Base-by-base conservation (phyloP, 2,888 invertebrate species). In the Conus canariensis region DNA sequence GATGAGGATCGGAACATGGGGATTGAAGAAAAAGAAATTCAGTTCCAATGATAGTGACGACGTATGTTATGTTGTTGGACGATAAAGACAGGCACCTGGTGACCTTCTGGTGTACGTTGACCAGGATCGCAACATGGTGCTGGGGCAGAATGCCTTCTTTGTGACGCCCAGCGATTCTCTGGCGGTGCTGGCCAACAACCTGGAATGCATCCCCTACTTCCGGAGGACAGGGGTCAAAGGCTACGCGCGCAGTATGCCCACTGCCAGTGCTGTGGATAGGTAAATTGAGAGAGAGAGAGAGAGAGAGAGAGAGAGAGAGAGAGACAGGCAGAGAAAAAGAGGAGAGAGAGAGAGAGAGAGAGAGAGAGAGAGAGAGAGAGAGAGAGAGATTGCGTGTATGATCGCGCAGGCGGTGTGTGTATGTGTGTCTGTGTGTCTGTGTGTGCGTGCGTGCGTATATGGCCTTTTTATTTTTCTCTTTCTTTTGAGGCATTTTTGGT, bases 121-220 rank as follows among this genome's bases (percentile, higher is more conserved):
- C 14, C 94, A 98, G 97, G 99, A 99, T 96, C 97, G 99, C 91
- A 99, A 99, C 97, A 99, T 99, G 99, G 98, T 99, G 94, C 97
- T 99, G 89, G 99, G 99, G 16, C 97, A 98, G 95, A 97, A 97
- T 92, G 99, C 99, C 7, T 99, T 99, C 97, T 99, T 99, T 97
- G 99, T 99, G n/a, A 99, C 99, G 0, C 99, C 99, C 0, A 99
- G 98, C 88, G 99, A 99, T 96, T 98, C 99, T 16, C 97, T 99
- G 94, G 99, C 99, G 0, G 98, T 99, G 9, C 97, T 99, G 91
- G 99, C 99, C 7, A 98, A 98, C 95, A 98, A 99, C 96, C 97
- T 99, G 91, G 97, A 98, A 58, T 97, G 97, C 95, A 99, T 99
- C 95, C 99, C 99, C 0, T 99, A 99, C 97, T 99, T 99, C 97